Evolutionary conservation across 2,797 vertebrate genomes (phyloP), one percentile per base, ranked within the genome.

Genomic region (Neosilurus hyrtlii): DNA sequence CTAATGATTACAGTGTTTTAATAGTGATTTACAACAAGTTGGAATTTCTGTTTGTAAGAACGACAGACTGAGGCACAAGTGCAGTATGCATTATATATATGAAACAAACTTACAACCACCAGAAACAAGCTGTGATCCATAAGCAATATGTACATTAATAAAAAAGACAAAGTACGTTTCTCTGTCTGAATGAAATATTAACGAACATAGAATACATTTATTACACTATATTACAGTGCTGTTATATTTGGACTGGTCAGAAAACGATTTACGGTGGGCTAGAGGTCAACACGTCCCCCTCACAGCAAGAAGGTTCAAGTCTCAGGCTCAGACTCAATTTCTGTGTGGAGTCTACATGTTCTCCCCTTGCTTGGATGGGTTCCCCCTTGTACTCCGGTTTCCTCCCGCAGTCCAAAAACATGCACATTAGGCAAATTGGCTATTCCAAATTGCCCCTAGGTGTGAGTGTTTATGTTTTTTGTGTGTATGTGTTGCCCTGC

Each of bases 1-100:
- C 89, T 68, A 81, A 89, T 91, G 87, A 91, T 72, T 81, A 37
- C 71, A 0, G n/a, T 56, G 74, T 83, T 5, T 62, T 8, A 79
- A 71, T 65, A 73, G 81, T 82, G 63, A 67, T 84, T 86, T 84
- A 89, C 66, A 54, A 67, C 35, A 57, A 83, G 26, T 77, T 59
- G 84, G 85, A 87, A 62, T 87, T 85, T 87, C 61, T 67, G n/a
- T 57, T 22, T 77, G 22, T 37, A 49, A 65, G 22, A 54, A 4
- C 26, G 9, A 65, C 37, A 1, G 9, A 52, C 61, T 54, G 43
- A 49, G 11, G 11, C 71, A 54, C n/a, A 51, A 3, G 14, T 18
- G 16, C 26, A 57, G 18, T 24, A 78, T 26, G 20, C 4, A 10
- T 65, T 24, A 10, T 65, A 16, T 22, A 49, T 66, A 15, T 54